These are phyloP conservation scores for Drosophila yooni DNA, from an alignment of 2,888 invertebrate species.

Conservation along the genomic window DNA sequence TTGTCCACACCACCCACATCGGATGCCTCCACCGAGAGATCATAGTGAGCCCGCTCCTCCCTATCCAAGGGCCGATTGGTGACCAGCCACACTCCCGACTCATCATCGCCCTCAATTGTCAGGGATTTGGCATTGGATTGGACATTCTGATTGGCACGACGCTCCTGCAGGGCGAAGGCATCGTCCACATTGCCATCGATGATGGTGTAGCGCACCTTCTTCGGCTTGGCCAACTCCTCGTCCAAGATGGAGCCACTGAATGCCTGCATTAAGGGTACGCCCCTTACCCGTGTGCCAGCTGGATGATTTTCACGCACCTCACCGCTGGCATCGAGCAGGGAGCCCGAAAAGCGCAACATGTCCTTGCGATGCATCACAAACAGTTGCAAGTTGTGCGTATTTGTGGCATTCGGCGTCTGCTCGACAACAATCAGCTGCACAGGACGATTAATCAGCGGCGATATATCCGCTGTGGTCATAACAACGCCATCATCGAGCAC, in stretches of 20 bases:
- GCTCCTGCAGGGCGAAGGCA: constrained; percentile 89
- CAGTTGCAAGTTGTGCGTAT: constrained; percentile 92
- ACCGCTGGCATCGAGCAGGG: constrained; percentile 88
- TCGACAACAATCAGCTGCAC: constrained; percentile 93
- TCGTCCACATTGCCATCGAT: constrained; percentile 91
- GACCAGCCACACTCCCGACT: constrained; percentile 90
- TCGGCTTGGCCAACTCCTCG: constrained; percentile 67
- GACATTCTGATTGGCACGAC: constrained; percentile 72
- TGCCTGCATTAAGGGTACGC: constrained; percentile 90
- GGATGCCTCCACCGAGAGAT: constrained; percentile 91
- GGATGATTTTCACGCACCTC: constrained; percentile 92
- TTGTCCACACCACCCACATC: constrained; percentile 92
- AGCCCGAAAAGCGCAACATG: constrained; percentile 91
- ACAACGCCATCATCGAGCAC: constrained; percentile 94
- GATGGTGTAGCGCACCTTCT: constrained; percentile 91
- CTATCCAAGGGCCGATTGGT: constrained; percentile 91
- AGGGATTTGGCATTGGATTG: constrained; percentile 69
- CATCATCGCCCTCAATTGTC: constrained; percentile 85
- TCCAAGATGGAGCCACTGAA: constrained; percentile 86
- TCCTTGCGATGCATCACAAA: constrained; percentile 93
- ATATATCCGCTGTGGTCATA: constrained; percentile 95
- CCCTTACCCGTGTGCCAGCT: constrained; percentile 89
- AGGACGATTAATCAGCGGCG: constrained; percentile 92
- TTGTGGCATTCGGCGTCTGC: constrained; percentile 91
- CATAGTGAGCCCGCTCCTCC: constrained; percentile 90